phyloP scores from a whole-genome alignment of 1,140 invertebrate species.

The Lepidurus couesii region DNA sequence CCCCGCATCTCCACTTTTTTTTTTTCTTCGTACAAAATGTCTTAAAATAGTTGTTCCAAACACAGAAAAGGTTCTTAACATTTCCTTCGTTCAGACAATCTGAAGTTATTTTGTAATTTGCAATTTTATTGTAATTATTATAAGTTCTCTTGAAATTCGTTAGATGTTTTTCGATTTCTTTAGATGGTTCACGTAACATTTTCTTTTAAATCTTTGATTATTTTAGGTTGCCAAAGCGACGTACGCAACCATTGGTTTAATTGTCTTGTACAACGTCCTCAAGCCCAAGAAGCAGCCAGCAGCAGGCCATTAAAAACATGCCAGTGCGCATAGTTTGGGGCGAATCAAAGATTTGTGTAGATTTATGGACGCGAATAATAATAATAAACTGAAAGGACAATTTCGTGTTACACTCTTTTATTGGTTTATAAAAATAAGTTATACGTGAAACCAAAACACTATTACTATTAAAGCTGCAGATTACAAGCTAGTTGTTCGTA shows the following conservation, averaged over 20 bases:
- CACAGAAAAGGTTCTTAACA: not conserved
- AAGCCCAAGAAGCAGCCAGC: conserved; percentile 55
- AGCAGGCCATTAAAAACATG: conserved; percentile 10
- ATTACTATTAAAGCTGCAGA: not conserved
- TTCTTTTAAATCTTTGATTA: conserved; percentile 36
- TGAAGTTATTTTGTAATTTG: not conserved
- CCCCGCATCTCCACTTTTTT: conserved; percentile 60
- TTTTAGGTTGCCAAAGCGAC: conserved; percentile 57
- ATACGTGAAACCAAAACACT: not conserved
- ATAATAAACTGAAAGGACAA: not conserved
- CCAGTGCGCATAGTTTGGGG: not conserved
- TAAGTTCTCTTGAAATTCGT: not conserved
- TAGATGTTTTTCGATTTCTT: not conserved
- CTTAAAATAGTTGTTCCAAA: not conserved
- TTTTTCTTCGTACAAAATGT: not conserved
- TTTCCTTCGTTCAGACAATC: not conserved
- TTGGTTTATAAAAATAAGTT: not conserved
- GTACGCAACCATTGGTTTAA: conserved; percentile 52
- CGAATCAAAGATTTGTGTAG: not conserved
- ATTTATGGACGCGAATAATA: not conserved
- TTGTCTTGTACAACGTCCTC: conserved; percentile 53
- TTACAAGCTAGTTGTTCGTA: not conserved
- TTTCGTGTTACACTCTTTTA: not conserved
- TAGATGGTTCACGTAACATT: conserved; percentile 12
- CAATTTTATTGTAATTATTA: not conserved